These are phyloP conservation scores for Thunnus thynnus DNA, from an alignment of 2,113 vertebrate genomes.

Conservation along the genomic window DNA sequence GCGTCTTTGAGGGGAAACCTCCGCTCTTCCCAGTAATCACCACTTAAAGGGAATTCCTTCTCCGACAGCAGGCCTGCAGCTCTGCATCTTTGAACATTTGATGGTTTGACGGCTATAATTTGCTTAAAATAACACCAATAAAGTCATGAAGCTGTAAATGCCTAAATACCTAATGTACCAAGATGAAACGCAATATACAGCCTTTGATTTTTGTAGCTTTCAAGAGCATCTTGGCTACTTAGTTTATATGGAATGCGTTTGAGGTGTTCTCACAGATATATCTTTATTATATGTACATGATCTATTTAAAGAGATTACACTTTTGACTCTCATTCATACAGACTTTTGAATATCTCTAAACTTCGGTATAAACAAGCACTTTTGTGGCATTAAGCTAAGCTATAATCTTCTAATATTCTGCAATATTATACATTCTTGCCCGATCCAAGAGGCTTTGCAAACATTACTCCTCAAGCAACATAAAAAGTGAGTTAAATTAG, in stretches of 20 bases:
- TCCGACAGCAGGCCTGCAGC: slow-evolving; percentile 56
- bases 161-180: slow-evolving; percentile 64
- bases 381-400: slow-evolving; percentile 48
- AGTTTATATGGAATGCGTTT: slow-evolving; percentile 18
- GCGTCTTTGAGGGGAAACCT: slow-evolving; percentile 63
- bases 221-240: slow-evolving; percentile 11
- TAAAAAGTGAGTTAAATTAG: slow-evolving; percentile 13
- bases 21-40: slow-evolving; percentile 69
- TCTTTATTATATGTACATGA: slow-evolving; percentile 18
- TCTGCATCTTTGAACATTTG: slow-evolving; percentile 69
- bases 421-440: slow-evolving; percentile 9
- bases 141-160: slow-evolving; percentile 71
- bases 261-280: slow-evolving; percentile 32
- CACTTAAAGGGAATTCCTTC: slow-evolving; percentile 77
- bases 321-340: slow-evolving; percentile 6
- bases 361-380: slow-evolving; percentile 48
- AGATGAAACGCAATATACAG: slow-evolving; percentile 65
- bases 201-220: slow-evolving; percentile 61
- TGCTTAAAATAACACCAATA: slow-evolving; percentile 81
- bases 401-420: slow-evolving; percentile 58
- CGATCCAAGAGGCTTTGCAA: slow-evolving; percentile 44
- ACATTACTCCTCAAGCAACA: slow-evolving; percentile 22
- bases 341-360: slow-evolving; percentile 41
- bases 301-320: slow-evolving; percentile 31
- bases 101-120: slow-evolving; percentile 80